Percentiles rank a stretch among this genome's conserved stretches.
Evolutionary conservation across 1,140 invertebrate genomes (phyloP).

Genomic region (Bombus ignitus): DNA sequence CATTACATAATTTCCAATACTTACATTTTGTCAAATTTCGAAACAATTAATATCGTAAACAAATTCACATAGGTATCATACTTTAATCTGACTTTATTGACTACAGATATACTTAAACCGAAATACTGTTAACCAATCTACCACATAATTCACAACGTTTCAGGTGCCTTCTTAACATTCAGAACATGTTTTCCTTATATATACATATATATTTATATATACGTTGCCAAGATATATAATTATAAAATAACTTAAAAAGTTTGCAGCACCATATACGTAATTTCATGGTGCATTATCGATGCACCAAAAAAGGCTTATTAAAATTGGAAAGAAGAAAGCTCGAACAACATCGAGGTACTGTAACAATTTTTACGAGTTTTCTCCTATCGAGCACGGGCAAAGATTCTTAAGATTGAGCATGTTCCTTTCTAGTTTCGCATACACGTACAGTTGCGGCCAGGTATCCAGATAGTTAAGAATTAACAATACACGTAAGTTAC

Average conservation of each 20-base stretch:
- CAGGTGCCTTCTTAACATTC: slow-evolving; percentile 2
- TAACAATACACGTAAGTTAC: slow-evolving; percentile 44
- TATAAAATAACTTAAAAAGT: slow-evolving; percentile 59
- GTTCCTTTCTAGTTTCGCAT: not conserved
- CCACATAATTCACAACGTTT: slow-evolving; percentile 24
- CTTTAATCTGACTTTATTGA: slow-evolving; percentile 64
- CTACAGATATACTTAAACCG: slow-evolving; percentile 58
- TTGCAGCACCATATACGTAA: slow-evolving; percentile 62
- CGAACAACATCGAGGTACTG: slow-evolving; percentile 43
- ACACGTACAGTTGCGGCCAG: not conserved
- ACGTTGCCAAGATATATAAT: slow-evolving; percentile 31
- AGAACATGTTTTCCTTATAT: slow-evolving; percentile 28
- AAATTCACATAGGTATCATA: not conserved
- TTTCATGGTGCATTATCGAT: slow-evolving; percentile 17
- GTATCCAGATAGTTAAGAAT: slow-evolving; percentile 5
- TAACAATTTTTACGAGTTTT: slow-evolving; percentile 27
- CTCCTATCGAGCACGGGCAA: slow-evolving; percentile 28
- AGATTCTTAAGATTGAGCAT: slow-evolving; percentile 54
- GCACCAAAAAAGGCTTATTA: slow-evolving; percentile 43
- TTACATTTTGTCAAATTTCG: not conserved
- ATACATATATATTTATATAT: not conserved
- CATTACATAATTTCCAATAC: not conserved
- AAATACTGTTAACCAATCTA: slow-evolving; percentile 54
- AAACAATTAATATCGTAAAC: not conserved
- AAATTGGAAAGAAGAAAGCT: slow-evolving; percentile 59